These are phyloP conservation scores for Zelleria hepariella DNA, from an alignment of 2,888 invertebrate genomes.

Conservation along the genomic window DNA sequence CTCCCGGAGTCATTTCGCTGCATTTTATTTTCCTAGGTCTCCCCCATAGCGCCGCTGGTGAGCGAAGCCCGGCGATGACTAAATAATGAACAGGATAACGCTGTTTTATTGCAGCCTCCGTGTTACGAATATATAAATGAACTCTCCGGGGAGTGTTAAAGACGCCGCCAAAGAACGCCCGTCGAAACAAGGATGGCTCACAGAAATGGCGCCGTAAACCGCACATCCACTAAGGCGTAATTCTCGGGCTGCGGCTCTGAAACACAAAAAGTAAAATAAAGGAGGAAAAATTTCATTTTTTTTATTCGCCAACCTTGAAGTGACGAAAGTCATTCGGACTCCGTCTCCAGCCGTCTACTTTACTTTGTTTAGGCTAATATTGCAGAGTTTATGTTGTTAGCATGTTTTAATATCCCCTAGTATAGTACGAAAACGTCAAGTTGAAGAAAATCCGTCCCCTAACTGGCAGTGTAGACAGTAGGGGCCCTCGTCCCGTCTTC, in stretches of 20 bases:
- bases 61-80: conserved; percentile 61
- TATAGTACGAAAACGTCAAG: neutral
- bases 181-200: conserved; percentile 63
- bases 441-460: neutral
- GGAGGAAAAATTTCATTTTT: conserved; percentile 2
- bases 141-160: conserved; percentile 69
- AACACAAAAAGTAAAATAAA: conserved; percentile 7
- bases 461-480: neutral
- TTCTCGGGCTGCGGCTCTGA: conserved; percentile 28
- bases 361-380: neutral
- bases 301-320: neutral
- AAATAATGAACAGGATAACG: conserved; percentile 71
- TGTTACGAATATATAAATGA: conserved; percentile 71
- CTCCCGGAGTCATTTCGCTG: conserved; percentile 44
- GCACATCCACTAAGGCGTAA: conserved; percentile 59
- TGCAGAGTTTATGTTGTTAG: neutral
- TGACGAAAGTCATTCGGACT: neutral
- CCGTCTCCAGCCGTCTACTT: neutral
- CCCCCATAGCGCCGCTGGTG: conserved; percentile 19
- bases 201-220: conserved; percentile 65
- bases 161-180: conserved; percentile 65
- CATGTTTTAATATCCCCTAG: neutral
- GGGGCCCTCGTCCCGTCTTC: conserved; percentile 3
- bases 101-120: conserved; percentile 68
- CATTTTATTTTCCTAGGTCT: conserved; percentile 51